These are phyloP conservation scores for Glaucidium brasilianum DNA, from an alignment of 2,113 vertebrate species.

Conservation along the genomic window DNA sequence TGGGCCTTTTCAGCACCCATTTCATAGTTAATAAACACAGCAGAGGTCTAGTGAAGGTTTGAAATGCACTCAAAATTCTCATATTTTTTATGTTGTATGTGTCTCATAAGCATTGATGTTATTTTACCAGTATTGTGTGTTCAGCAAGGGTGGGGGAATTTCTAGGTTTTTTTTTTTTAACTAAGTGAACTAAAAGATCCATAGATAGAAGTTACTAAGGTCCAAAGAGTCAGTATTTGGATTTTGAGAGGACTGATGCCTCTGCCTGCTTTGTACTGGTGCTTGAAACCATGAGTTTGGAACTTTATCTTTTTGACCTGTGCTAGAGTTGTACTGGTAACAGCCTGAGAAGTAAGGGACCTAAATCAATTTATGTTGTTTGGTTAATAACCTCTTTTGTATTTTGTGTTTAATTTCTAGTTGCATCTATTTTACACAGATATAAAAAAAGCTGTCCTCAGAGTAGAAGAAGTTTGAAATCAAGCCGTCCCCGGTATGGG, in stretches of 20 bases:
- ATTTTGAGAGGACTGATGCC: background rate
- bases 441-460: conserved; percentile 87
- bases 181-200: background rate
- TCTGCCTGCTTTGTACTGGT: background rate
- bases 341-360: background rate
- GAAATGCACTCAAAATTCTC: background rate
- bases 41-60: background rate
- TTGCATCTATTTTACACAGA: conserved; percentile 72
- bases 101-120: background rate
- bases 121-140: background rate
- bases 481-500: conserved; percentile 72
- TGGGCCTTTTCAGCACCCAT: background rate
- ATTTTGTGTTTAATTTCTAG: conserved; percentile 49
- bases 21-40: background rate
- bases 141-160: background rate
- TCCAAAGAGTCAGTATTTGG: background rate
- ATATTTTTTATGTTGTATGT: background rate
- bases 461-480: conserved; percentile 76
- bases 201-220: background rate
- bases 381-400: background rate
- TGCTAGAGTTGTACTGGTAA: background rate
- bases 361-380: background rate
- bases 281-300: background rate
- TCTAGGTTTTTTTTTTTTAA: too few species aligned
- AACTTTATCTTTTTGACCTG: background rate